These are phyloP conservation scores for Idaea aversata DNA, from an alignment of 2,888 invertebrate genomes.

Conservation along the genomic window DNA sequence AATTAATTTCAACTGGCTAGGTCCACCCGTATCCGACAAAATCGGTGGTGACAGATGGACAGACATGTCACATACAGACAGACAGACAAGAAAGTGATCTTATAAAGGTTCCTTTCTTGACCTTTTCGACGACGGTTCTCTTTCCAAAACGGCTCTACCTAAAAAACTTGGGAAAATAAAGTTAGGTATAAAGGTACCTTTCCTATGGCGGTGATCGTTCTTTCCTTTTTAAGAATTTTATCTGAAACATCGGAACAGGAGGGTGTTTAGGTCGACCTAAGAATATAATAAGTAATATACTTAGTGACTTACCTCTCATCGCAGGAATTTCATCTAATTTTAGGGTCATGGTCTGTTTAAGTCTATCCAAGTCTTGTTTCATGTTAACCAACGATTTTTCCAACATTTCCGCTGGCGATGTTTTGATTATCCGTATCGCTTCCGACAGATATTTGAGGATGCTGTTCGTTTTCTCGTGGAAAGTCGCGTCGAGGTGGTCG, in stretches of 20 bases:
- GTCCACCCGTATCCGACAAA: too few species aligned
- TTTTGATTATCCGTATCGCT: constrained; percentile 45
- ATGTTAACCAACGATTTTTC: constrained; percentile 40
- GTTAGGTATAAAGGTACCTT: too few species aligned
- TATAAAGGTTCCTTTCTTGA: too few species aligned
- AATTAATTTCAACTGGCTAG: too few species aligned
- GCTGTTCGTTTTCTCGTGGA: constrained; percentile 55
- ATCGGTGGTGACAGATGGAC: too few species aligned
- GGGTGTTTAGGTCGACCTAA: not conserved
- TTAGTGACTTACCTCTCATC: constrained; percentile 44
- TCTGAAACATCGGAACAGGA: not conserved
- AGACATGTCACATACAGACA: too few species aligned
- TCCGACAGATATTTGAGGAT: constrained; percentile 60
- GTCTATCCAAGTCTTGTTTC: constrained; percentile 45
- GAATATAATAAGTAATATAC: not conserved
- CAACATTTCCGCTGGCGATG: constrained; percentile 35
- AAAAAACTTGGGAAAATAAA: too few species aligned
- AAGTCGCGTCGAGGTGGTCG: constrained; percentile 50
- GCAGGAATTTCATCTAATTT: constrained; percentile 31
- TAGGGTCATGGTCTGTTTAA: constrained; percentile 40
- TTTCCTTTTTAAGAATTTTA: not conserved
- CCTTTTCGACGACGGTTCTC: too few species aligned
- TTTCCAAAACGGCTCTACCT: too few species aligned
- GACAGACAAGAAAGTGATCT: too few species aligned
- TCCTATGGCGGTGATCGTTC: too few species aligned